A percentile compares a stretch with the other conserved stretches of the same genome.
phyloP scores from a whole-genome alignment of 2,888 invertebrate genomes.

The Drosophila phalerata region DNA sequence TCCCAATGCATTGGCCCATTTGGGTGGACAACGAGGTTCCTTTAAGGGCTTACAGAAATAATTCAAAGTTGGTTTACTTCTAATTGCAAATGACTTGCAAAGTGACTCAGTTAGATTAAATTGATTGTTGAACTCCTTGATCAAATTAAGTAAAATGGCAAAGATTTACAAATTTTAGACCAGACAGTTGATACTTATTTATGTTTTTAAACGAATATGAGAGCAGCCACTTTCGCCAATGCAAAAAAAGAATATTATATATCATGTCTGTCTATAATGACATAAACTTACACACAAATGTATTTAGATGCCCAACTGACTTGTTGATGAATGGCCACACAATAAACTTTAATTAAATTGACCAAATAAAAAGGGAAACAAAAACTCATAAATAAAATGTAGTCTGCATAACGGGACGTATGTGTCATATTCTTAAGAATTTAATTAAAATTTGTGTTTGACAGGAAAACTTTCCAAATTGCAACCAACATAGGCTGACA shows the following conservation, averaged over 20 bases:
- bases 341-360: conserved; percentile 58
- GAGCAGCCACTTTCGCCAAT: background rate
- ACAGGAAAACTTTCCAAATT: background rate
- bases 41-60: background rate
- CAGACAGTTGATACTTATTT: background rate
- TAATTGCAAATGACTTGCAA: conserved; percentile 36
- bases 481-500: background rate
- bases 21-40: conserved; percentile 10
- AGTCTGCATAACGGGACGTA: conserved; percentile 30
- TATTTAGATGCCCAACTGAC: conserved; percentile 5
- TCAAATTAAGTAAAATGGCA: background rate
- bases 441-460: background rate
- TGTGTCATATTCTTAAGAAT: conserved; percentile 5
- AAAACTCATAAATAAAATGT: conserved; percentile 55
- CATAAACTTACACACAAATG: conserved; percentile 3
- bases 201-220: background rate
- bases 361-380: conserved; percentile 15
- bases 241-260: conserved; percentile 4
- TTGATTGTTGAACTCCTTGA: conserved; percentile 3
- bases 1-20: conserved; percentile 2
- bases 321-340: conserved; percentile 51
- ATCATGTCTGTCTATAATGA: conserved; percentile 3
- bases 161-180: background rate
- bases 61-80: conserved; percentile 23
- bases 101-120: conserved; percentile 10